Base-by-base conservation (phyloP, 2,888 invertebrate species). In the Nineta flava region DNA sequence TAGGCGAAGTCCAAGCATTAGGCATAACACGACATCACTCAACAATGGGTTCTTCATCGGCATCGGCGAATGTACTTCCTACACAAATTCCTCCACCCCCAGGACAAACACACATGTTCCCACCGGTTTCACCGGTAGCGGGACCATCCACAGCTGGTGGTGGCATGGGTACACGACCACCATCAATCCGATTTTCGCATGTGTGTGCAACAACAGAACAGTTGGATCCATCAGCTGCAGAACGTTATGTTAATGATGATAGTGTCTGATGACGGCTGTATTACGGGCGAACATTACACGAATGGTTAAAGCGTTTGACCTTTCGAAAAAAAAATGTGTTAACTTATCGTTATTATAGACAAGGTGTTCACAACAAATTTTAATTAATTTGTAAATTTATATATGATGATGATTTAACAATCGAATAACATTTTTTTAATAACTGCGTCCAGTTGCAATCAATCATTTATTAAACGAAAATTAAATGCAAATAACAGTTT, bases 181-280 rank as follows among this genome's bases (percentile, higher is more conserved):
- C 44, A 13, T 49, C 49, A 34, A 49, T 49, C 13, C 49, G 49
- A 19, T 49, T 49, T 38, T 49, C 49, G 7, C 45, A 49, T 17
- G 45, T 49, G 6, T 43, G 45, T 21, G 49, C 48, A 2, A 21
- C 42, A 6, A 32, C 32, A 34, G 34, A 32, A 32, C 42, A 41
- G 15, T 16, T 26, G 12, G 31, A 21, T 41, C 35, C 42, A 26
- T 42, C 48, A n/a, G 21, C 48, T 34, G 31, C 43, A 32, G 73
- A 74, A 59, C 68, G 74, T 50, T 73, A 72, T 60, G 72, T 73
- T 53, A 70, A 70, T 60, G 72, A 73, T 55, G 73, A 74, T 64
- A 73, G 72, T 63, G 74, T 74, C 61, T 74, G 72, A 72, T 68
- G 67, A 61, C 61, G 65, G 64, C 63, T 63, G 57, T 55, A 55